A percentile compares a stretch with the other conserved stretches of the same genome.
phyloP scores from a whole-genome alignment of 2,888 invertebrate genomes.

The Syrista parreyssii region DNA sequence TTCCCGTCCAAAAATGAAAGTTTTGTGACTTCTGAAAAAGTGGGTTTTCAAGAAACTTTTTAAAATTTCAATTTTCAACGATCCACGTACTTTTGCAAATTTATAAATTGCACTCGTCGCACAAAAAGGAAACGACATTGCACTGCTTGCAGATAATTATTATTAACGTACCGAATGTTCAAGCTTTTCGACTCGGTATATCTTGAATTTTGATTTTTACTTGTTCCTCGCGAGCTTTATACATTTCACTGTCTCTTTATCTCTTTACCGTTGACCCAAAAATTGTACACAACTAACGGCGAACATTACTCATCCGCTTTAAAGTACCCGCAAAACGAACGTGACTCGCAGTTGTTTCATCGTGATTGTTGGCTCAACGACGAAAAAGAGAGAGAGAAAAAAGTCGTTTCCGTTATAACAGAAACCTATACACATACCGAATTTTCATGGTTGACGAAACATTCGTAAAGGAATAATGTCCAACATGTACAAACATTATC shows the following conservation, averaged over 20 bases:
- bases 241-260: neutral
- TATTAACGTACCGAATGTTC: neutral
- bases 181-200: neutral
- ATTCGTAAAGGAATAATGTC: neutral
- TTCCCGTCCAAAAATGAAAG: neutral
- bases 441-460: neutral
- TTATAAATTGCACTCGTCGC: too few species aligned
- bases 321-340: neutral
- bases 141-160: neutral
- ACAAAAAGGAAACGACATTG: neutral
- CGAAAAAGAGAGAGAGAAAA: neutral
- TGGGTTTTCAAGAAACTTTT: neutral
- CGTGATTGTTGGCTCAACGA: neutral
- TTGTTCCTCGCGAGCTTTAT: neutral
- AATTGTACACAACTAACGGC: neutral
- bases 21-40: neutral
- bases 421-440: neutral
- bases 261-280: neutral
- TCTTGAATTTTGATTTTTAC: neutral
- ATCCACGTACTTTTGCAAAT: neutral
- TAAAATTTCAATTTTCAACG: neutral
- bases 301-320: neutral
- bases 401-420: neutral
- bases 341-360: neutral
- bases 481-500: neutral